Conservation (phyloP, 2,888 invertebrate species). For the Drosophila longiperda region DNA sequence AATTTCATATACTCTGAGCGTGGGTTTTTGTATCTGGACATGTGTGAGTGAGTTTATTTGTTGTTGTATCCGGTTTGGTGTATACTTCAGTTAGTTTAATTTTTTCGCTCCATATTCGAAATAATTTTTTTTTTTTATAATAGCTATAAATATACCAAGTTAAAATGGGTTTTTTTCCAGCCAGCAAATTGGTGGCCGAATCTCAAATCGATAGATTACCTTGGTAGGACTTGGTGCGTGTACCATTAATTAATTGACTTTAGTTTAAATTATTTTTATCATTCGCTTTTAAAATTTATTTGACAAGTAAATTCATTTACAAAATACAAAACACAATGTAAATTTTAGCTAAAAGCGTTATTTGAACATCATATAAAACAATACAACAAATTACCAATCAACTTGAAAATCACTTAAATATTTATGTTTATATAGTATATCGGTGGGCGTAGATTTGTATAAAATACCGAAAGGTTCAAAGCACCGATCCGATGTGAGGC, state of each 20-base stretch:
- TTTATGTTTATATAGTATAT: slow-evolving; percentile 4
- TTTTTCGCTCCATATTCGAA: slow-evolving; percentile 37
- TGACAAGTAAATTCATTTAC: slow-evolving; percentile 59
- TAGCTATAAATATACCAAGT: slow-evolving; percentile 29
- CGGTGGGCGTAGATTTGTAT: slow-evolving; percentile 30
- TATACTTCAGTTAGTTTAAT: slow-evolving; percentile 48
- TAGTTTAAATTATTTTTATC: slow-evolving; percentile 56
- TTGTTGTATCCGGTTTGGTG: slow-evolving; percentile 41
- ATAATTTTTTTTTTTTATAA: slow-evolving; percentile 15
- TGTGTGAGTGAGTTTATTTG: neutral
- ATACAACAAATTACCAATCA: slow-evolving; percentile 66
- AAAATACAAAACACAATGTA: slow-evolving; percentile 45
- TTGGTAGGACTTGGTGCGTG: slow-evolving; percentile 55
- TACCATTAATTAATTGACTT: slow-evolving; percentile 67
- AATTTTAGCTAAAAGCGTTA: slow-evolving; percentile 37
- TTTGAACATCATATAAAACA: slow-evolving; percentile 50
- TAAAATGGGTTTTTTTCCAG: slow-evolving; percentile 32
- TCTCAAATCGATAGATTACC: slow-evolving; percentile 65
- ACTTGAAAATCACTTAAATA: slow-evolving; percentile 54
- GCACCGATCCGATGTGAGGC: slow-evolving; percentile 26
- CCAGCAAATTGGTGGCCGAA: slow-evolving; percentile 33
- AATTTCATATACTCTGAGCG: slow-evolving; percentile 53
- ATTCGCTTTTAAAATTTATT: slow-evolving; percentile 61
- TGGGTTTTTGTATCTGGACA: slow-evolving; percentile 34
- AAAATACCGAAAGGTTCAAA: slow-evolving; percentile 45